Evolutionary conservation across 2,888 invertebrate genomes (phyloP).

Genomic region (Cordilura impudica): DNA sequence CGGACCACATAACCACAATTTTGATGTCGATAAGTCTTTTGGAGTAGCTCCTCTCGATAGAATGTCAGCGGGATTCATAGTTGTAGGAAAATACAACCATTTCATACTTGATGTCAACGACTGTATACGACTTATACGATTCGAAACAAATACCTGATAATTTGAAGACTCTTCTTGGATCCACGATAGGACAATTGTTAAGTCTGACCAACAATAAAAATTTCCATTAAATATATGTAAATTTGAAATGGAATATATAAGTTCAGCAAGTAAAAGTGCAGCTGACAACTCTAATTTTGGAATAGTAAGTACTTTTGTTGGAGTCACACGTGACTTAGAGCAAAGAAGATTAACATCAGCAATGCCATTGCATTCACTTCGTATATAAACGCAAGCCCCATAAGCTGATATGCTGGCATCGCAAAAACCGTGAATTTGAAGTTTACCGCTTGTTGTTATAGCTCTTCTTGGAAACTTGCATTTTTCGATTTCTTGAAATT

Average conservation of each 20-base stretch:
- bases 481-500: background rate
- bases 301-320: slow-evolving; percentile 31
- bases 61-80: slow-evolving; percentile 39
- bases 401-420: slow-evolving; percentile 34
- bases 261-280: slow-evolving; percentile 8
- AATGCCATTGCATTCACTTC: background rate
- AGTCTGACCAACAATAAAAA: slow-evolving; percentile 51
- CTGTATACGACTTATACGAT: slow-evolving; percentile 18
- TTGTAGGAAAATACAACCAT: slow-evolving; percentile 30
- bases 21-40: slow-evolving; percentile 7
- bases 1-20: slow-evolving; percentile 30
- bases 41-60: slow-evolving; percentile 37
- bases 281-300: slow-evolving; percentile 58
- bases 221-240: background rate
- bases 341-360: slow-evolving; percentile 14
- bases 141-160: slow-evolving; percentile 18
- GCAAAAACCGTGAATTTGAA: slow-evolving; percentile 43
- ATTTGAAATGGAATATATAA: background rate
- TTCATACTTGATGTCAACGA: slow-evolving; percentile 23
- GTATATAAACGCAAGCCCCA: slow-evolving; percentile 21
- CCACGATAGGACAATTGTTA: slow-evolving; percentile 46
- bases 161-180: slow-evolving; percentile 24
- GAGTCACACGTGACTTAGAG: slow-evolving; percentile 46
- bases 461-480: slow-evolving; percentile 27
- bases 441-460: background rate